Evolutionary conservation across 1,140 invertebrate species (phyloP).

Genomic region (Aphaenogaster floridana): DNA sequence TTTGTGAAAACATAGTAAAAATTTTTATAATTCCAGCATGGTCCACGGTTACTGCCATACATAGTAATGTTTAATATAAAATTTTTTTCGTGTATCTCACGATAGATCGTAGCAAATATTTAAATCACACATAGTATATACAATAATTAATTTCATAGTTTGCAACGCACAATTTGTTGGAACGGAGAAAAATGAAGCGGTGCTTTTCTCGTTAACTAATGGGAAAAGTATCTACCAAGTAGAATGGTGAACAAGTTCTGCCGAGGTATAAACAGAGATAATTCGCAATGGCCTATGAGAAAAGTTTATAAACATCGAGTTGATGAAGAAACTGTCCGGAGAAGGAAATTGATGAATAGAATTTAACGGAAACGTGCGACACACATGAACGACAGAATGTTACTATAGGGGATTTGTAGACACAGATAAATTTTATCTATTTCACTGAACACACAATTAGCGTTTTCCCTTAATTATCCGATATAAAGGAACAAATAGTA

Average conservation of each 20-base stretch:
- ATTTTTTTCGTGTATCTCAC: not conserved
- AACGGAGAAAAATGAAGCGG: not conserved
- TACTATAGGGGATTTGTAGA: not conserved
- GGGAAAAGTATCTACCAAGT: slow-evolving; percentile 28
- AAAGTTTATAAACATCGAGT: slow-evolving; percentile 27
- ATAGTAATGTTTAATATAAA: too few species aligned
- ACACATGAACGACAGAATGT: slow-evolving; percentile 5
- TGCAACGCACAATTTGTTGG: not conserved
- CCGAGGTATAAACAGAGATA: not conserved
- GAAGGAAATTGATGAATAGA: slow-evolving; percentile 23
- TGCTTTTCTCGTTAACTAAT: slow-evolving; percentile 23
- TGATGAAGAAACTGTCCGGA: slow-evolving; percentile 2
- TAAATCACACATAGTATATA: not conserved
- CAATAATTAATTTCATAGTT: slow-evolving; percentile 1
- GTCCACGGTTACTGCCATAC: too few species aligned
- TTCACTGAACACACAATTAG: not conserved
- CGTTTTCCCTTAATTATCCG: slow-evolving; percentile 1
- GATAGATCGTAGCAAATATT: not conserved
- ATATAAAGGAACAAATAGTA: slow-evolving; percentile 1
- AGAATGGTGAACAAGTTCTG: not conserved
- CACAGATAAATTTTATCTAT: not conserved
- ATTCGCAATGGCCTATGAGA: slow-evolving; percentile 22
- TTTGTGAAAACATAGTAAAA: too few species aligned
- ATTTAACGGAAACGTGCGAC: not conserved
- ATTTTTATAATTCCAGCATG: too few species aligned